Conservation (phyloP, 1,140 invertebrate species). For the Listronotus oregonensis region DNA sequence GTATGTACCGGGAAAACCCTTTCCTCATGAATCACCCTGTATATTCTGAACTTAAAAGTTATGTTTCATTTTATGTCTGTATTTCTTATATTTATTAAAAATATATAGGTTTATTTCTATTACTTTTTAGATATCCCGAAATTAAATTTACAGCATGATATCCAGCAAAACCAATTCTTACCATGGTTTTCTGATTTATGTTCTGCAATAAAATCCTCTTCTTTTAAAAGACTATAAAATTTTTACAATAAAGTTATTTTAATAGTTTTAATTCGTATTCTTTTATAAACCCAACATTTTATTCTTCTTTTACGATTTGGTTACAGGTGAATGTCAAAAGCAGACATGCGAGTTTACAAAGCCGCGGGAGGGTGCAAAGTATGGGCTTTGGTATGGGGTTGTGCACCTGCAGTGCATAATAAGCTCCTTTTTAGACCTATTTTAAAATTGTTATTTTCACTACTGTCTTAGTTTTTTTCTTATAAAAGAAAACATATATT, state of each 20-base stretch:
- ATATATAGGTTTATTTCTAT: no score
- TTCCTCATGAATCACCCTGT: no score
- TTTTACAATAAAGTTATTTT: neutral
- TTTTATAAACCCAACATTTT: constrained; percentile 10
- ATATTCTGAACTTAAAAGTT: no score
- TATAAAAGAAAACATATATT: neutral
- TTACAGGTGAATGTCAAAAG: constrained; percentile 21
- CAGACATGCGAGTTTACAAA: neutral
- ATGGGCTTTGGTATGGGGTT: no score
- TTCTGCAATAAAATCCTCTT: neutral
- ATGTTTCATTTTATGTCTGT: no score
- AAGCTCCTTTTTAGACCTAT: constrained; percentile 4
- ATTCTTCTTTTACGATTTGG: constrained; percentile 17
- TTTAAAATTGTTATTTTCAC: constrained; percentile 7
- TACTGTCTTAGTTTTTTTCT: constrained; percentile 12
- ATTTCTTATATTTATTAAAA: no score
- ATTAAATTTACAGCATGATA: no score
- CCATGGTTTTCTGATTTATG: constrained; percentile 7
- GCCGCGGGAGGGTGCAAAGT: constrained; percentile 14
- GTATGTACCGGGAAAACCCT: no score
- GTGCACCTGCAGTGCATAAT: constrained; percentile 13
- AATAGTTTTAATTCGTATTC: constrained; percentile 5
- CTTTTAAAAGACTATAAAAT: neutral
- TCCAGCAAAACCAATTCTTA: constrained; percentile 2
- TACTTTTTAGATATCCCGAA: no score